Evolutionary conservation across 2,797 vertebrate genomes (phyloP).

Genomic region (Hirundo rustica): DNA sequence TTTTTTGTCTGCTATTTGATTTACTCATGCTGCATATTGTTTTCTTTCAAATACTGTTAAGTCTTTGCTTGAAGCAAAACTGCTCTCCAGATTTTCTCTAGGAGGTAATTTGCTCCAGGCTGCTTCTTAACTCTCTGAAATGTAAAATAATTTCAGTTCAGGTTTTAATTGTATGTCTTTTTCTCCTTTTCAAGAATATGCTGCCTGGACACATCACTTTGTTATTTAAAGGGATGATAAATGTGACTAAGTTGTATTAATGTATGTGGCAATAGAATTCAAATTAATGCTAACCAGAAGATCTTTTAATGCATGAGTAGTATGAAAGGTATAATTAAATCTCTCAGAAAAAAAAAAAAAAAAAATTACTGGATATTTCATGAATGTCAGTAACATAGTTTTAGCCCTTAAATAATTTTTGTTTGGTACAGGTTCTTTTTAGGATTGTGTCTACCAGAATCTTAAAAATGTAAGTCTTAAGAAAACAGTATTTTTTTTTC

Average conservation of each 20-base stretch:
- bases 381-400: background rate
- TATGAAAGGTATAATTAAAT: constrained; percentile 52
- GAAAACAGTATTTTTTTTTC: background rate
- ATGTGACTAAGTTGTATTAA: constrained; percentile 22
- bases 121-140: constrained; percentile 27
- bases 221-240: constrained; percentile 43
- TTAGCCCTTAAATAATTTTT: background rate
- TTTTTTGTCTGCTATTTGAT: background rate
- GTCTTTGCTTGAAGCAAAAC: constrained; percentile 3
- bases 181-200: background rate
- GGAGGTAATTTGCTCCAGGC: background rate
- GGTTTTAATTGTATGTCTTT: constrained; percentile 29
- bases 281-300: constrained; percentile 31
- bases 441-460: background rate
- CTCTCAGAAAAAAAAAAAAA: background rate
- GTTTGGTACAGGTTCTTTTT: background rate
- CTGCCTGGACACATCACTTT: constrained; percentile 1
- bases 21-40: background rate
- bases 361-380: background rate
- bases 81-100: background rate
- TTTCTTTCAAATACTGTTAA: background rate
- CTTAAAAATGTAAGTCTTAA: background rate
- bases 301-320: constrained; percentile 1
- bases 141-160: constrained; percentile 1
- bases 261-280: constrained; percentile 31